Evolutionary conservation across 2,888 invertebrate species (phyloP).

Genomic region (Drosophila yooni): DNA sequence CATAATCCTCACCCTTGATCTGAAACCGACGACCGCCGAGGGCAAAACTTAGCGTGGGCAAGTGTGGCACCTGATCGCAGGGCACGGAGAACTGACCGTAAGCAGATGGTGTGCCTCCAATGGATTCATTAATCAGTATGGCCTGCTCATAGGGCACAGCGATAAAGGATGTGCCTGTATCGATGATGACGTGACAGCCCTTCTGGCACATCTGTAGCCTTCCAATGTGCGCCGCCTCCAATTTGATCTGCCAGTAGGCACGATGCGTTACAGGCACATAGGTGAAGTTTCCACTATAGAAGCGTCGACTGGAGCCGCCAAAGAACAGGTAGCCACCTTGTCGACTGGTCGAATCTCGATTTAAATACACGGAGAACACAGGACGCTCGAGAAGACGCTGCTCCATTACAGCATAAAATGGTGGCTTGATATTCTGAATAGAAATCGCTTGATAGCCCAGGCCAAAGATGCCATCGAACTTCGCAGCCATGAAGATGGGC

Average conservation of each 20-base stretch:
- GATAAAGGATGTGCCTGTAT: constrained; percentile 94
- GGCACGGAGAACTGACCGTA: constrained; percentile 93
- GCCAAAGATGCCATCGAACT: constrained; percentile 74
- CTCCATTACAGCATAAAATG: constrained; percentile 66
- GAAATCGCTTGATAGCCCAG: constrained; percentile 64
- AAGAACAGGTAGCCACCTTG: constrained; percentile 66
- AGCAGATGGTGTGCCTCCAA: constrained; percentile 92
- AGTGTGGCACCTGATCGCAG: constrained; percentile 90
- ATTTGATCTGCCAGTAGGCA: constrained; percentile 66
- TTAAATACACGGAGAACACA: constrained; percentile 67
- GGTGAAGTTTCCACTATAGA: constrained; percentile 64
- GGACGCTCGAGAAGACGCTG: constrained; percentile 49
- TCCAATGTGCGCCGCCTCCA: constrained; percentile 55
- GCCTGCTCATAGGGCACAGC: constrained; percentile 94
- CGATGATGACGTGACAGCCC: constrained; percentile 70
- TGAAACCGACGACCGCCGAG: constrained; percentile 90
- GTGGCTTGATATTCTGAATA: constrained; percentile 65
- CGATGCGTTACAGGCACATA: constrained; percentile 63
- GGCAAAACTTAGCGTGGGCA: constrained; percentile 92
- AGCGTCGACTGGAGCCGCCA: constrained; percentile 60
- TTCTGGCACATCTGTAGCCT: constrained; percentile 49
- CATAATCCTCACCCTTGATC: constrained; percentile 92
- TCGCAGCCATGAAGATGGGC: constrained; percentile 69
- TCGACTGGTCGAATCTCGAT: constrained; percentile 17
- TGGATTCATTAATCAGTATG: constrained; percentile 90